Conservation (phyloP, 2,113 vertebrate species). For the Isurus oxyrinchus region DNA sequence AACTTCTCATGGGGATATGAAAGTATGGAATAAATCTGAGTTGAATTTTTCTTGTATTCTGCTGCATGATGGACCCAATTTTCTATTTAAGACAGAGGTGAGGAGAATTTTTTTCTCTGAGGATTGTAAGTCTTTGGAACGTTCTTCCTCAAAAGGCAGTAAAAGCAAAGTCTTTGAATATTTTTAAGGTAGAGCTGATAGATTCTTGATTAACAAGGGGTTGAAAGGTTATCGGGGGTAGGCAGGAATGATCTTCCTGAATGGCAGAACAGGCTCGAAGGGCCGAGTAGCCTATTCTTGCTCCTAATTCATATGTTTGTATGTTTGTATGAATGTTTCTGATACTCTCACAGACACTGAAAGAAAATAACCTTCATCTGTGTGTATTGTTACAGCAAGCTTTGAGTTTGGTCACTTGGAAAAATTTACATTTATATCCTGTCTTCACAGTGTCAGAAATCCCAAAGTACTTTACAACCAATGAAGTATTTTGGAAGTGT, state of each 20-base stretch:
- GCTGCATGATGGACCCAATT: not conserved
- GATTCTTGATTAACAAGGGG: too few relatives aligned
- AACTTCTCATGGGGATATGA: conserved; percentile 24
- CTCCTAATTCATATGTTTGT: too few relatives aligned
- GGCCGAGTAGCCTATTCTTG: too few relatives aligned
- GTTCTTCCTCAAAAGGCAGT: too few relatives aligned
- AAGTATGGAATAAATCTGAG: not conserved
- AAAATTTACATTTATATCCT: not conserved
- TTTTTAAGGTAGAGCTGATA: too few relatives aligned
- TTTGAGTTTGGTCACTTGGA: not conserved
- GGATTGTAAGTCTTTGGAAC: too few relatives aligned
- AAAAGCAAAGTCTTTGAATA: too few relatives aligned
- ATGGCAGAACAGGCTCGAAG: too few relatives aligned
- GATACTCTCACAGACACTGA: not conserved
- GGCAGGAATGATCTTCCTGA: too few relatives aligned
- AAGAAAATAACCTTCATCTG: not conserved
- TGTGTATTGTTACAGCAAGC: not conserved
- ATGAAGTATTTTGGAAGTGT: not conserved
- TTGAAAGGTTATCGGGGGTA: too few relatives aligned
- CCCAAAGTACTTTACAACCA: not conserved
- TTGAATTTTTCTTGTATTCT: not conserved
- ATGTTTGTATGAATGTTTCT: not conserved
- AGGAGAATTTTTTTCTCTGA: too few relatives aligned
- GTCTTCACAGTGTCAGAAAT: not conserved
- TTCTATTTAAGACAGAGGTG: not conserved